Base-by-base conservation (phyloP, 2,888 invertebrate genomes). In the Bruchidius siliquastri region DNA sequence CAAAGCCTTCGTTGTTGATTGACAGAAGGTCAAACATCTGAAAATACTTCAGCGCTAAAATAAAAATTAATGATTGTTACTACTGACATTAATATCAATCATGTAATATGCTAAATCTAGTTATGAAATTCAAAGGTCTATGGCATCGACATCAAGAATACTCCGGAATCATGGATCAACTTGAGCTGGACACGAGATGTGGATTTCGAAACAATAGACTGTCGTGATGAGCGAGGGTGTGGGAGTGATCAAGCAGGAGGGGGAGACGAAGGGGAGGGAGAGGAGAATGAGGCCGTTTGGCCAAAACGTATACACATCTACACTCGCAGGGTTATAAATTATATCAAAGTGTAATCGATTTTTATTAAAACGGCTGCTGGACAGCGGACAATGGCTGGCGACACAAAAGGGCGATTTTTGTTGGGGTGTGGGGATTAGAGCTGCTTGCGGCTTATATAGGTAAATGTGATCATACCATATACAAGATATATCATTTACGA, bases 121-220 rank as follows among this genome's bases (percentile, higher is more conserved):
- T 1, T 18, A 49, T 49, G 18, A 49, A 49, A 13, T 13, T 18
- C 49, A 13, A 20, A 49, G 49, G 13, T 49, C 49, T 49, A 13
- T 18, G 49, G 49, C 18, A 49, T 8, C 49, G 49, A 72, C 78
- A 75, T 76, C 76, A 75, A 74, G 77, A 74, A 75, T 75, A 76
- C 74, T 75, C 72, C 68, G 72, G 73, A 74, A 74, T 78, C 77
- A 73, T 74, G 78, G 75, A 74, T 76, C 76, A 77, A 76, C 77
- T 76, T 78, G 78, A 76, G 76, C 77, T 76, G 78, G 79, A 78
- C 80, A 79, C 75, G 77, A 80, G 79, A 78, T 75, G 78, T 76
- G 78, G 76, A 79, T 79, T 76, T 77, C 76, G 78, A 78, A 79
- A 79, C 79, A 79, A 79, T 79, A 77, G 79, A 78, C 73, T 76